These are phyloP conservation scores for Ormyrus nitidulus DNA, from an alignment of 2,888 invertebrate genomes.

Conservation along the genomic window DNA sequence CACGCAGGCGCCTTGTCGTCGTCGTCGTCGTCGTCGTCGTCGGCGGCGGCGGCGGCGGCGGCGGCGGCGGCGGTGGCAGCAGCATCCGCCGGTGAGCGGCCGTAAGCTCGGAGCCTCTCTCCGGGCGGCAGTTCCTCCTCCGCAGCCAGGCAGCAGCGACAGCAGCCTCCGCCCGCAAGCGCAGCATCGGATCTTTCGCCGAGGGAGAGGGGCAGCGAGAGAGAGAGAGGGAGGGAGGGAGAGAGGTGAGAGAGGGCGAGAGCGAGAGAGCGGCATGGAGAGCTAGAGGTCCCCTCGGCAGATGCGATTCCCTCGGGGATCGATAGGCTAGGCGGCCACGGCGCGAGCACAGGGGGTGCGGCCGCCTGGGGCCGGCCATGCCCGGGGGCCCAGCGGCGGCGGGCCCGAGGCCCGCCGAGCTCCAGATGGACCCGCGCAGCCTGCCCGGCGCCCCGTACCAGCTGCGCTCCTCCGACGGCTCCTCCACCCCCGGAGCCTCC, in stretches of 20 bases:
- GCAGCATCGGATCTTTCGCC: no score
- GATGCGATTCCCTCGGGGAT: not conserved
- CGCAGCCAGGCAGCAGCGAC: no score
- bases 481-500: constrained; percentile 14
- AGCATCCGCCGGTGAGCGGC: not conserved
- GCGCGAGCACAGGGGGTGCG: constrained; percentile 51
- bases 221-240: no score
- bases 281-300: no score
- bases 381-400: constrained; percentile 52
- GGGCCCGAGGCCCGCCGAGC: constrained; percentile 57
- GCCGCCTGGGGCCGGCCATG: constrained; percentile 55
- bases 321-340: not conserved
- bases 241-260: no score
- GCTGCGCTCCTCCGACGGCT: constrained; percentile 27
- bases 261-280: no score
- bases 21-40: no score
- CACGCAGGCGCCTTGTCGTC: not conserved
- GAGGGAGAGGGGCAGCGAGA: no score
- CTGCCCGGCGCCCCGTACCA: constrained; percentile 49
- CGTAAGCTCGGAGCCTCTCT: no score
- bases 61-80: not conserved
- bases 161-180: no score
- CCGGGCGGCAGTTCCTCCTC: no score
- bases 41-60: not conserved
- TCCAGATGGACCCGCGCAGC: constrained; percentile 56